Conservation (phyloP, 2,113 vertebrate genomes). For the Spea multiplicata region DNA sequence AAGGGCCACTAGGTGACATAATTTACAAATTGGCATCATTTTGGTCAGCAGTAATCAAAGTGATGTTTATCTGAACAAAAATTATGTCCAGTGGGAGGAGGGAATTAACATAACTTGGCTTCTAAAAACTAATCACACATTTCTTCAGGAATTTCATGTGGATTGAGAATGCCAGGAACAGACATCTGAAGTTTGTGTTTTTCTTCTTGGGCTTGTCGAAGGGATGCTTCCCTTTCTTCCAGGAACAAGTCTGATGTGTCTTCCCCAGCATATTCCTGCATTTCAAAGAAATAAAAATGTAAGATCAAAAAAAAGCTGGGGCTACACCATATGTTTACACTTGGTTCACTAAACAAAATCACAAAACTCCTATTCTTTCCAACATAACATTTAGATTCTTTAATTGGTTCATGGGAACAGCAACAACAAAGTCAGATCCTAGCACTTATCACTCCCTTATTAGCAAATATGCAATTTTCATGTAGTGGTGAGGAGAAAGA, state of each 20-base stretch:
- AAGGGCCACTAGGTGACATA: conserved; percentile 94
- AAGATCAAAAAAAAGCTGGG: not conserved
- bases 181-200: conserved; percentile 97
- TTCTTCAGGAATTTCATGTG: conserved; percentile 96
- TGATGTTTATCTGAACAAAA: conserved; percentile 73
- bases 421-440: no score
- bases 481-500: no score
- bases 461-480: no score
- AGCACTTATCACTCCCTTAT: no score
- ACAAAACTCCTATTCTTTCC: no score
- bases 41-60: conserved; percentile 93
- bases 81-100: conserved; percentile 58
- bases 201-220: conserved; percentile 94
- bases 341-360: no score
- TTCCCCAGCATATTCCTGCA: conserved; percentile 92
- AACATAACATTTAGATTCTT: no score
- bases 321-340: no score
- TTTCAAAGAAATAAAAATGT: conserved; percentile 38
- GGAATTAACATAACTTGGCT: conserved; percentile 66
- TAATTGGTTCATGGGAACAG: no score
- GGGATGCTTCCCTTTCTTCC: conserved; percentile 89
- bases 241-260: conserved; percentile 92
- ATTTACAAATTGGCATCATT: conserved; percentile 96
- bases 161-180: conserved; percentile 95
- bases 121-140: conserved; percentile 86